These are phyloP conservation scores for Onthophagus sagittarius DNA, from an alignment of 2,888 invertebrate species.

Conservation along the genomic window DNA sequence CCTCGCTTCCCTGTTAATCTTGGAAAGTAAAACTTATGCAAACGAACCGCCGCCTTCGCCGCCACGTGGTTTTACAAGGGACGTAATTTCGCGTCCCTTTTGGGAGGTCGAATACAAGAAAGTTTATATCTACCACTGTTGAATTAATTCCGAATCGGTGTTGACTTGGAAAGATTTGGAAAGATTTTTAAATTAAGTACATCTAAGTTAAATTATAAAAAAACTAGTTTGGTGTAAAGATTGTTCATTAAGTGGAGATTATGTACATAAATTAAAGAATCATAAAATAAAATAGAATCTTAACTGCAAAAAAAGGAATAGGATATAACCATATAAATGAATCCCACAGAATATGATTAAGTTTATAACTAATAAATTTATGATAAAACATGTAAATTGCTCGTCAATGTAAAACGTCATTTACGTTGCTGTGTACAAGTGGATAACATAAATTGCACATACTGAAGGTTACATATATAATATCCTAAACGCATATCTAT, in stretches of 20 bases:
- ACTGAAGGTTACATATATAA: too few species aligned
- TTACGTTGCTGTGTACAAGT: too few species aligned
- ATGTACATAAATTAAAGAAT: too few species aligned
- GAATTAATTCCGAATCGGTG: not conserved
- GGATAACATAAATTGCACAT: too few species aligned
- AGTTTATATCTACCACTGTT: not conserved
- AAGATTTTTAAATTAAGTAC: not conserved
- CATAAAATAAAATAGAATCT: too few species aligned
- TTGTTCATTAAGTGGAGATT: not conserved
- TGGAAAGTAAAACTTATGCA: slow-evolving; percentile 51
- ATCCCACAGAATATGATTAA: too few species aligned
- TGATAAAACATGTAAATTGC: too few species aligned
- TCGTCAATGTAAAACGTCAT: too few species aligned
- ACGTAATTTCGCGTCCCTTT: slow-evolving; percentile 42
- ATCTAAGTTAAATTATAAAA: not conserved
- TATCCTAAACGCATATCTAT: too few species aligned
- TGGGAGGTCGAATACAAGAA: not conserved
- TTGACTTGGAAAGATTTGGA: not conserved
- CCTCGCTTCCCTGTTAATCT: slow-evolving; percentile 47
- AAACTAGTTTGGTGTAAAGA: not conserved
- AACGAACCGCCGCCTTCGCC: slow-evolving; percentile 40
- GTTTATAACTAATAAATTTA: too few species aligned
- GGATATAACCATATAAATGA: too few species aligned
- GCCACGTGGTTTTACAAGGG: slow-evolving; percentile 50
- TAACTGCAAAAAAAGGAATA: too few species aligned